Evolutionary conservation across 2,797 vertebrate genomes (phyloP).

Genomic region (Oreortyx pictus): DNA sequence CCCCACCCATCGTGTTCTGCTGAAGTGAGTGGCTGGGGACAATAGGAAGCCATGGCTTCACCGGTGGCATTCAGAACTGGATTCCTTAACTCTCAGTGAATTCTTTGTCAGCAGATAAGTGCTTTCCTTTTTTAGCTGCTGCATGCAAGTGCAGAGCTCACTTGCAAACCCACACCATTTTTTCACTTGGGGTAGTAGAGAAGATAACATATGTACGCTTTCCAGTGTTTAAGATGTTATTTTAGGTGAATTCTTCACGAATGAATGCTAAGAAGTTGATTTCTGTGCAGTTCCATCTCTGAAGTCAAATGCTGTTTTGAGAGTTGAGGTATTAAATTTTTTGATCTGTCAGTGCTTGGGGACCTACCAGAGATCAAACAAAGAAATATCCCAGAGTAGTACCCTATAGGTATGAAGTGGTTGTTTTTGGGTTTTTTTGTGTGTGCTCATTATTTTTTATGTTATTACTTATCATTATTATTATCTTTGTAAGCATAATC

Average conservation of each 20-base stretch:
- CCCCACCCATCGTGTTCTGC: neutral
- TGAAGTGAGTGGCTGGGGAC: neutral
- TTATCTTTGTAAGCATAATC: neutral
- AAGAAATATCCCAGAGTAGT: neutral
- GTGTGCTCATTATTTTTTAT: neutral
- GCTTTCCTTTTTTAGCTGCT: conserved; percentile 46
- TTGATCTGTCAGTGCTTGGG: neutral
- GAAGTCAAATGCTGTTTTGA: neutral
- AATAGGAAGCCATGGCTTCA: neutral
- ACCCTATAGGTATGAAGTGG: neutral
- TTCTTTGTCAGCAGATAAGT: conserved; percentile 17
- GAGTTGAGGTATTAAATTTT: neutral
- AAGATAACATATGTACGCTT: neutral
- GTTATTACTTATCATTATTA: neutral
- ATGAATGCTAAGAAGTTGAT: neutral
- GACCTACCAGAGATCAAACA: neutral
- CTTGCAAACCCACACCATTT: neutral
- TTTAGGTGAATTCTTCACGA: neutral
- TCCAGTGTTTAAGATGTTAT: neutral
- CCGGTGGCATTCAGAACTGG: neutral
- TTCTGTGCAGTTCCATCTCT: neutral
- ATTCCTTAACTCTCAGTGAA: neutral
- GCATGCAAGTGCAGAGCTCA: neutral
- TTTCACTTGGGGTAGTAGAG: neutral
- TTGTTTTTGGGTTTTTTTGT: neutral